Percentiles rank a stretch among this genome's conserved stretches.
Evolutionary conservation across 2,888 invertebrate species (phyloP).

Genomic region (Melolontha melolontha): DNA sequence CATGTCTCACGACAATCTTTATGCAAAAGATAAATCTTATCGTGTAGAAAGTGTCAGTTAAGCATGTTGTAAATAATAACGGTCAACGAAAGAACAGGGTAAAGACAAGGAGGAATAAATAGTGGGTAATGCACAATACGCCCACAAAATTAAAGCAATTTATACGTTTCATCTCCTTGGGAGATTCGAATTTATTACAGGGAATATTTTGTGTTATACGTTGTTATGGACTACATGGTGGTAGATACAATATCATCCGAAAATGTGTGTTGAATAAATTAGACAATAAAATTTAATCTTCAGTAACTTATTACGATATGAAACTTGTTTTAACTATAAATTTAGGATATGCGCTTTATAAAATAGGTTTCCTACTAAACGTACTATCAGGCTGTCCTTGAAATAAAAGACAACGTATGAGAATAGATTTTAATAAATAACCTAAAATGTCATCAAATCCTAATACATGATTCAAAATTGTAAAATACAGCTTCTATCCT

Average conservation of each 20-base stretch:
- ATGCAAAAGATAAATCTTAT: slow-evolving; percentile 36
- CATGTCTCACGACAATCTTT: slow-evolving; percentile 40
- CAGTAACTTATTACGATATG: no score
- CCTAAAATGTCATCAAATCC: no score
- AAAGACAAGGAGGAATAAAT: slow-evolving; percentile 30
- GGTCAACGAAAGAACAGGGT: slow-evolving; percentile 19
- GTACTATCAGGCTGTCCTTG: no score
- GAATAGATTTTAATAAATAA: no score
- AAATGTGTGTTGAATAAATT: not conserved
- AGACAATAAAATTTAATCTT: no score
- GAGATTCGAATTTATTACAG: slow-evolving; percentile 39
- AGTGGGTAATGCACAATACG: slow-evolving; percentile 35
- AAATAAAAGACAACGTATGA: no score
- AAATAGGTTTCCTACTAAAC: no score
- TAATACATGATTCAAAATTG: no score
- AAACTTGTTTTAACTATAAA: no score
- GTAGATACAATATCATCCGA: not conserved
- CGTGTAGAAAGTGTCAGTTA: slow-evolving; percentile 41
- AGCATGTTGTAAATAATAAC: slow-evolving; percentile 43
- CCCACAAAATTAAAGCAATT: slow-evolving; percentile 42
- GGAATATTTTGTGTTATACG: slow-evolving; percentile 11
- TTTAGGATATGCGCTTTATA: no score
- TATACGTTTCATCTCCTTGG: slow-evolving; percentile 42
- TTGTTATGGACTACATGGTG: not conserved
- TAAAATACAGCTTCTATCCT: no score